Evolutionary conservation across 1,140 invertebrate genomes (phyloP).

Genomic region (Aphelinus atriplicis): DNA sequence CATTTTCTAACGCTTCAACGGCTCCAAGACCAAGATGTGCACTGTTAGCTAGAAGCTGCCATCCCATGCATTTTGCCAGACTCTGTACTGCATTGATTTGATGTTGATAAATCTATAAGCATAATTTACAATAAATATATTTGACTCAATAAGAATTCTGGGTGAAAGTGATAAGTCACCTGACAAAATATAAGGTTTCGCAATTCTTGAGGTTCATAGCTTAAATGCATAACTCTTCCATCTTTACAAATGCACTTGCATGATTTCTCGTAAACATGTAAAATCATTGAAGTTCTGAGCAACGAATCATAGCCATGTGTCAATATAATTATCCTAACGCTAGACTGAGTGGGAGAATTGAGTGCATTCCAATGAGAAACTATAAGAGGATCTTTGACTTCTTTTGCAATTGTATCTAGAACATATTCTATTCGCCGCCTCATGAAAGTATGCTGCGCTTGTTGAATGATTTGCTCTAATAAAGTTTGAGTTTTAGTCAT

Average conservation of each 20-base stretch:
- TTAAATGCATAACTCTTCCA: conserved; percentile 90
- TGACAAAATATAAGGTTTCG: conserved; percentile 92
- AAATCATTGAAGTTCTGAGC: conserved; percentile 84
- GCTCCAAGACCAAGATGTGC: conserved; percentile 87
- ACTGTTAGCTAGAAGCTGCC: conserved; percentile 88
- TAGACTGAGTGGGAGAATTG: conserved; percentile 91
- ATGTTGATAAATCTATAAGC: conserved; percentile 87
- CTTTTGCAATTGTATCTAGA: conserved; percentile 91
- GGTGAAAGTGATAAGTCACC: conserved; percentile 62
- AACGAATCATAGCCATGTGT: conserved; percentile 90
- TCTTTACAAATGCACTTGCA: conserved; percentile 92
- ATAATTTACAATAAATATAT: conserved; percentile 41
- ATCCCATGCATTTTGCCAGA: conserved; percentile 92
- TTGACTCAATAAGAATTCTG: background rate
- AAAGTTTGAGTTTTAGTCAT: conserved; percentile 90
- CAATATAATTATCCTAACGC: conserved; percentile 93
- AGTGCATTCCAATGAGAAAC: conserved; percentile 95
- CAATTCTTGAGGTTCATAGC: conserved; percentile 94
- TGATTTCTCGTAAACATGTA: conserved; percentile 93
- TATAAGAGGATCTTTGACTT: conserved; percentile 93
- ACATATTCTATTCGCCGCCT: conserved; percentile 89
- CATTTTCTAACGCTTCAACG: conserved; percentile 90
- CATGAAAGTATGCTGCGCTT: conserved; percentile 95
- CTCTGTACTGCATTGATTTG: conserved; percentile 89
- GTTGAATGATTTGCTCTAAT: conserved; percentile 95